A percentile compares a stretch with the other conserved stretches of the same genome.
Evolutionary conservation across 2,888 invertebrate genomes (phyloP).

Genomic region (Terebella lapidaria): DNA sequence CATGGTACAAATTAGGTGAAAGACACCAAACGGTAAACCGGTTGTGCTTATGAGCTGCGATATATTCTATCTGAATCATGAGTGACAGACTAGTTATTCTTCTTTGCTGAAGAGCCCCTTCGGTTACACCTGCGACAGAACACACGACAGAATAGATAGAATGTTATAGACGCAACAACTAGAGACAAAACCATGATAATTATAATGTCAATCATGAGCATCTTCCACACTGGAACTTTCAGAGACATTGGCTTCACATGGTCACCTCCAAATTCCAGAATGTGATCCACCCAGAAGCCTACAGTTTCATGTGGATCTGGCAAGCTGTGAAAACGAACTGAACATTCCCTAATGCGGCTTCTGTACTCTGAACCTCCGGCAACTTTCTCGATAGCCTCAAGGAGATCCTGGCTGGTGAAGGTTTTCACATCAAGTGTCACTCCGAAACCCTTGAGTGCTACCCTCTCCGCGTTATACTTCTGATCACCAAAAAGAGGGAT

Average conservation of each 20-base stretch:
- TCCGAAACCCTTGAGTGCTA: not conserved
- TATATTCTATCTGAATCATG: too few species aligned
- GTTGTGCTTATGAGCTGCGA: too few species aligned
- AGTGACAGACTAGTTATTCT: too few species aligned
- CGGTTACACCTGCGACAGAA: not conserved
- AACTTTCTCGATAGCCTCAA: not conserved
- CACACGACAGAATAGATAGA: not conserved
- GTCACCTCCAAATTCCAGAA: not conserved
- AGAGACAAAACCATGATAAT: not conserved
- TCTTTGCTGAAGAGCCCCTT: too few species aligned
- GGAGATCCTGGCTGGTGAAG: not conserved
- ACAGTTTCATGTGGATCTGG: not conserved
- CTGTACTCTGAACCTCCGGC: not conserved
- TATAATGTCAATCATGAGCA: not conserved
- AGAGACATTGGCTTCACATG: not conserved
- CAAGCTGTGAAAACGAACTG: not conserved
- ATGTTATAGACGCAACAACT: not conserved
- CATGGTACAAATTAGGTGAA: too few species aligned
- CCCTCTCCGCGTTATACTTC: not conserved
- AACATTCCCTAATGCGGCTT: not conserved
- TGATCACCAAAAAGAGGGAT: slow-evolving; percentile 10
- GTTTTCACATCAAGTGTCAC: not conserved
- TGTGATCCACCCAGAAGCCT: too few species aligned
- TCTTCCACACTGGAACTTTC: not conserved
- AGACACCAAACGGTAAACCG: too few species aligned